Base-by-base conservation (phyloP, 2,113 vertebrate genomes). In the Chaetops frenatus region DNA sequence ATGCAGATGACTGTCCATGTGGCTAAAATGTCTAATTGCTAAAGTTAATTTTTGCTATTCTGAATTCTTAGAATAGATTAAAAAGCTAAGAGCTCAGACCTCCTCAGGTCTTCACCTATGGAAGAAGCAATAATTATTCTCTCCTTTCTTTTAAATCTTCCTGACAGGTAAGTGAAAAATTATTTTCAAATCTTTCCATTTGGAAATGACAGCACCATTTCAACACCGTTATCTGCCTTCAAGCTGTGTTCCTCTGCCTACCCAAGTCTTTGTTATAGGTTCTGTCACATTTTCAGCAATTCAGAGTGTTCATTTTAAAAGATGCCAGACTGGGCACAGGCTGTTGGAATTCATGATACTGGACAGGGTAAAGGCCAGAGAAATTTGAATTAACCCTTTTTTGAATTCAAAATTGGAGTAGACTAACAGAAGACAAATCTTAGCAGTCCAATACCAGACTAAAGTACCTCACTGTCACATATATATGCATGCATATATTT, bases 181-280 rank as follows among this genome's bases (percentile, higher is more conserved):
- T 90, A 80, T 90, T 93, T 96, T 91, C 72, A 78, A 88, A 67
- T 74, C 80, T 89, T 94, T 84, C 60, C 19, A 47, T 67, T 86
- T 93, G 79, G 27, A 95, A 90, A 78, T 71, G 82, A 57, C n/a
- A 95, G 65, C 35, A 73, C 16, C 64, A 78, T 93, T 95, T 93
- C 88, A 86, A 92, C 60, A 81, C 47, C 28, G 18, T 76, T 88
- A 53, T 70, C 66, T 86, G n/a, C 60, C 69, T 81, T 78, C 79
- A 78, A 83, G 64, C 51, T 90, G 35, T 60, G 74, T 74, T 93
- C 56, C 44, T 64, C 28, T 90, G 50, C 81, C 79, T 67, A 54
- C 28, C 15, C 51, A 67, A 77, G 48, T 54, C 67, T 92, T 88
- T 92, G 45, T 88, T 83, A 64, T 80, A 47, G 21, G 3, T 83